phyloP scores from a whole-genome alignment of 2,888 invertebrate species.

The Aethes cnicana region DNA sequence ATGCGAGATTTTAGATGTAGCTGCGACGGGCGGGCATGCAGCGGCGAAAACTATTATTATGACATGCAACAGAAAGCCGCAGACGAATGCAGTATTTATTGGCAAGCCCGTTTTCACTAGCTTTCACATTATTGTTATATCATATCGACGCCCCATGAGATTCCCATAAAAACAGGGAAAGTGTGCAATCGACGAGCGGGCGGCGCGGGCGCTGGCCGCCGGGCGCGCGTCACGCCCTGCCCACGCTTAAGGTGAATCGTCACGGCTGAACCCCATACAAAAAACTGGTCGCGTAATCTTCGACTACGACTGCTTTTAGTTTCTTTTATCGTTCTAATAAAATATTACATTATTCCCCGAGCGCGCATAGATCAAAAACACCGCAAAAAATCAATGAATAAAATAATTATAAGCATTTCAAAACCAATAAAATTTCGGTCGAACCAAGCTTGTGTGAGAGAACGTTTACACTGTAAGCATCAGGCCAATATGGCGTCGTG shows the following conservation, averaged over 20 bases:
- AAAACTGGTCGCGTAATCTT: no score
- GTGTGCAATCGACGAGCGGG: slow-evolving; percentile 65
- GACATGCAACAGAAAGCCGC: slow-evolving; percentile 18
- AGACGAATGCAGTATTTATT: slow-evolving; percentile 28
- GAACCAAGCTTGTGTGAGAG: no score
- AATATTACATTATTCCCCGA: no score
- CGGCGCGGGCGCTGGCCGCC: slow-evolving; percentile 55
- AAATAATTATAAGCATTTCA: no score
- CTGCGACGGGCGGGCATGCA: slow-evolving; percentile 8
- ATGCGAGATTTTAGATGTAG: slow-evolving; percentile 4
- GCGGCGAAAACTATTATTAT: slow-evolving; percentile 16
- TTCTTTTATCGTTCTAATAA: no score
- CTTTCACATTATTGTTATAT: slow-evolving; percentile 64
- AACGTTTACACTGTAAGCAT: no score
- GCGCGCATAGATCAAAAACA: no score
- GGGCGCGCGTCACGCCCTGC: slow-evolving; percentile 69
- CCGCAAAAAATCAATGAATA: no score
- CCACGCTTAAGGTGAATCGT: slow-evolving; percentile 52
- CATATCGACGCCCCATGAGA: slow-evolving; percentile 60
- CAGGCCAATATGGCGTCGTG: no score
- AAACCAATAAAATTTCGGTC: no score
- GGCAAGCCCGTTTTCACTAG: slow-evolving; percentile 41
- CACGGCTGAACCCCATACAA: no score
- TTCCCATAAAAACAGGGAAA: slow-evolving; percentile 80
- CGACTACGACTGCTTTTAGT: no score